Evolutionary conservation across 2,888 invertebrate genomes (phyloP), one percentile per base, ranked within the genome.

Genomic region (Spatulosminthurus flaviceps): DNA sequence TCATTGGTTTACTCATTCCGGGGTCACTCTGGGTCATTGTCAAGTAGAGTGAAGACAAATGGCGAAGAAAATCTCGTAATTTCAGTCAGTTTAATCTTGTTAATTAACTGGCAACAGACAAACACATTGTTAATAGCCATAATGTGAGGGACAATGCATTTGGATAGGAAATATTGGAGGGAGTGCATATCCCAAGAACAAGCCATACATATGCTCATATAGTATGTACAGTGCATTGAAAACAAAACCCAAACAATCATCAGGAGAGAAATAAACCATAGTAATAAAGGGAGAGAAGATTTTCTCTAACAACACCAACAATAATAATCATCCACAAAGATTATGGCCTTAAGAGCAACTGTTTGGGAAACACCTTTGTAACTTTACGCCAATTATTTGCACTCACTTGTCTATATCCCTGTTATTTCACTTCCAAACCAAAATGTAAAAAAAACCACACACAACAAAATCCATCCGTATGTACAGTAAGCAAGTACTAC

Each of bases 11-110:
- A 51, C 51, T 72, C 72, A 51, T 41, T 79, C 67, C 26, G 74
- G 73, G 79, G 79, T 79, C 79, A 79, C 79, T 79, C 75, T 79
- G 79, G 79, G 79, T 79, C 79, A 79, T 79, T 79, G 79, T 75
- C 79, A 79, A 79, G 74, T 74, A 69, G 71, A 75, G 70, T 61
- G 66, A 75, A 75, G 75, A 71, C 70, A 79, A 79, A 76, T 79
- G 79, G 79, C 75, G 76, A 71, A 75, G 70, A 75, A 79, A 79
- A 79, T 79, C 79, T 76, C 76, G 76, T 79, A 76, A 79, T 79
- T 79, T 79, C 76, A 76, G 79, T 75, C 76, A 71, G 64, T 75
- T 75, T 75, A 75, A 75, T 64, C 64, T 29, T 79, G 79, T 71
- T 79, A 79, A 79, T 79, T 79, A 79, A 76, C 76, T 79, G 76